Conservation (phyloP, 2,113 vertebrate species). For the Nipponia nippon region DNA sequence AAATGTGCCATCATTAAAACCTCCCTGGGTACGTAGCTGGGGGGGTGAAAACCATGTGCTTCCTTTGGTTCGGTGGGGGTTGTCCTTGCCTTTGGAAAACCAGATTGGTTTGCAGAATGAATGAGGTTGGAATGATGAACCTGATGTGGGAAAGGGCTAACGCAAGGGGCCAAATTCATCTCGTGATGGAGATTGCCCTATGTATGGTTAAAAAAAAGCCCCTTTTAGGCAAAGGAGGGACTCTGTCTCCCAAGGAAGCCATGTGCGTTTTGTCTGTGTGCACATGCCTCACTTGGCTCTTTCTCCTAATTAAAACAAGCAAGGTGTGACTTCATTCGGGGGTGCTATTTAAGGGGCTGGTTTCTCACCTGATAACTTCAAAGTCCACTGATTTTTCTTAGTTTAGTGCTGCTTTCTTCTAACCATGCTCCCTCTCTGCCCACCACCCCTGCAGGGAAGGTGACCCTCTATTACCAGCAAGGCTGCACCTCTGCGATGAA, state of each 20-base stretch:
- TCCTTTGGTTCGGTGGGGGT: accelerated
- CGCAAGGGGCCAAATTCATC: accelerated
- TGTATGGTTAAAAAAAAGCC: neutral
- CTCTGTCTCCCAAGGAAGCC: too few species aligned
- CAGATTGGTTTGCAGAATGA: accelerated
- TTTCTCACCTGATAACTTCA: neutral
- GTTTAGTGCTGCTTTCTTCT: accelerated
- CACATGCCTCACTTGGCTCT: accelerated
- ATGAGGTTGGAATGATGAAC: accelerated
- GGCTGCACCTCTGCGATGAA: neutral
- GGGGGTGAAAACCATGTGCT: accelerated
- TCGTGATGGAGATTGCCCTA: accelerated
- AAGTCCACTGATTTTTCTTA: neutral
- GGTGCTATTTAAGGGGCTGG: accelerated
- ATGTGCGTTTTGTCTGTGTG: accelerated
- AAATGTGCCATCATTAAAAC: neutral
- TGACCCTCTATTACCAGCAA: constrained; percentile 22
- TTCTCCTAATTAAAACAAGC: neutral
- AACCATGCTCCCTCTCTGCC: accelerated
- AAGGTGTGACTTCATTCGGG: neutral
- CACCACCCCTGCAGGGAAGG: neutral
- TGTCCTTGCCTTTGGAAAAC: accelerated
- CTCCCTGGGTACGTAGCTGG: neutral
- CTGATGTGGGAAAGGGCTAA: neutral
- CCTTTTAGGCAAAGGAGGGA: neutral